Evolutionary conservation across 1,140 invertebrate species (phyloP), one percentile per base, ranked within the genome.

Genomic region (Zelostemma sp.): DNA sequence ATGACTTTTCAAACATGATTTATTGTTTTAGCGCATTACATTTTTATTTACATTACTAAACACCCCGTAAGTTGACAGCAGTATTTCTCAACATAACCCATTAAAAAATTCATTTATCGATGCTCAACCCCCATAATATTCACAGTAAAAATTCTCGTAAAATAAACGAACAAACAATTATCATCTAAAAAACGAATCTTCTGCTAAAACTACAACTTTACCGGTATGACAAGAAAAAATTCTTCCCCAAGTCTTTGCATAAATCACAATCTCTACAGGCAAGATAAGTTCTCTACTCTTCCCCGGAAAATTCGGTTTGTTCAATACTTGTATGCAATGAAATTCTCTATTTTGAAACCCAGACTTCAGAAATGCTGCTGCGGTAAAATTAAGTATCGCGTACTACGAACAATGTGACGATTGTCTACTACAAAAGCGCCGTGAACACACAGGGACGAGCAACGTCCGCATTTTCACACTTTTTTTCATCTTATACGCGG

Each of bases 11-110:
- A 43, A 65, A 68, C 28, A 65, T 72, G 55, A 35, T 83, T 82
- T 81, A 83, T 82, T 73, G 66, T 71, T 68, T 76, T 31, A 72
- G 73, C 72, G 74, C 56, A 76, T 35, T 79, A 81, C 74, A 78
- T 74, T 48, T 80, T 79, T 76, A 79, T 75, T 33, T 80, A 81
- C 77, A 79, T 75, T 33, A 46, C 69, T 68, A 14, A 61, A 65
- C 47, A 53, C 40, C 46, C 58, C 57, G 49, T 33, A 25, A 21
- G 8, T 41, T 15, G 53, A 59, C 72, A 74, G 62, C 67, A 74
- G 74, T 76, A 79, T 79, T 78, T 76, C 76, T 64, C 51, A 59
- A 19, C 1, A 15, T 41, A n/a, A n/a, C n/a, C n/a, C n/a, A n/a
- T n/a, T n/a, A n/a, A n/a, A n/a, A n/a, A n/a, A n/a, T n/a, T 68